A percentile compares a stretch with the other conserved stretches of the same genome.
phyloP scores from a whole-genome alignment of 2,113 vertebrate genomes.

The Morphnarchus princeps region DNA sequence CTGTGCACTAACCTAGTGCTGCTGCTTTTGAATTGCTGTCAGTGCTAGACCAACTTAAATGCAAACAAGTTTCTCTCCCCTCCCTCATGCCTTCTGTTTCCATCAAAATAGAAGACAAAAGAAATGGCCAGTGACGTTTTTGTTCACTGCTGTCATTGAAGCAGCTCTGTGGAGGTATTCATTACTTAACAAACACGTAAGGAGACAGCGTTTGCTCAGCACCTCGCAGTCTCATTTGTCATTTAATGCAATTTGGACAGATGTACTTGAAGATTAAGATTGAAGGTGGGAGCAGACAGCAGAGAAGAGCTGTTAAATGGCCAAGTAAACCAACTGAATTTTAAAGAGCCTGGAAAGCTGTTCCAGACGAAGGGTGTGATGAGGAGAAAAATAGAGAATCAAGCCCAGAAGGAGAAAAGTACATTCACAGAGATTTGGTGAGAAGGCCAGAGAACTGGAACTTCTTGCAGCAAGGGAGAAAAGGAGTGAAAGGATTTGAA shows the following conservation, averaged over 20 bases:
- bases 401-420: background rate
- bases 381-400: background rate
- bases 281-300: conserved; percentile 7
- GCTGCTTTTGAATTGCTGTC: background rate
- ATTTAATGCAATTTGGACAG: conserved; percentile 32
- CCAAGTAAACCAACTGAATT: conserved; percentile 30
- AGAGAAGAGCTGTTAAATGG: conserved; percentile 16
- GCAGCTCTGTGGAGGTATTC: background rate
- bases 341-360: background rate
- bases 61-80: background rate
- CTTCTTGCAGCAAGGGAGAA: background rate
- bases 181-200: background rate
- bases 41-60: background rate
- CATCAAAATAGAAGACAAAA: background rate
- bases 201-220: background rate
- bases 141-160: background rate
- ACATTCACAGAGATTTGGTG: background rate
- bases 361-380: background rate
- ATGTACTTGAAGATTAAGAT: conserved; percentile 22
- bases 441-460: background rate
- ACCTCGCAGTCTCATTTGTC: background rate
- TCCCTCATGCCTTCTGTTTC: conserved; percentile 13
- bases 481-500: background rate
- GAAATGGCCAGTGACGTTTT: background rate
- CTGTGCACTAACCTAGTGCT: background rate